These are phyloP conservation scores for Platanista minor DNA, from an alignment of 2,113 vertebrate species.

Conservation along the genomic window DNA sequence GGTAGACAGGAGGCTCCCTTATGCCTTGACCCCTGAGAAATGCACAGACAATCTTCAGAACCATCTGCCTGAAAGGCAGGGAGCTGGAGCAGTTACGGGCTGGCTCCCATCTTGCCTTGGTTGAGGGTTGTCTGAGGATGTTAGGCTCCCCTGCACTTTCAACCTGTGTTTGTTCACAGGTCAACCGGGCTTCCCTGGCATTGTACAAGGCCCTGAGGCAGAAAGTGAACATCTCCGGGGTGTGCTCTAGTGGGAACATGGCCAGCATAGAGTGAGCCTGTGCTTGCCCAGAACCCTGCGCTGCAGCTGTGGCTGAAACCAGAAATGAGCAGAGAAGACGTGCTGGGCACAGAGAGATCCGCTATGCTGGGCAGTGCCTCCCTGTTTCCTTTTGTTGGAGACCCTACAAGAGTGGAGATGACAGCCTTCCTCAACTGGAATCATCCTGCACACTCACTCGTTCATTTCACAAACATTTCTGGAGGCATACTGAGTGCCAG, in stretches of 20 bases:
- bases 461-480: not conserved
- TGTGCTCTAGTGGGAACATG: not conserved
- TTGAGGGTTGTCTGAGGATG: not conserved
- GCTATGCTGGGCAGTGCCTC: accelerated
- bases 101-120: not conserved
- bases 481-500: not conserved
- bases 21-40: not conserved
- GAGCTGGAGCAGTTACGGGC: too few species aligned
- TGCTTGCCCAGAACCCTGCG: not conserved
- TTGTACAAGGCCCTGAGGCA: not conserved
- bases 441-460: not conserved
- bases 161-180: not conserved
- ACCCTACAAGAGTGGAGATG: not conserved
- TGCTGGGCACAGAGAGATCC: not conserved
- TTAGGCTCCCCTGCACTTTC: not conserved
- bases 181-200: not conserved
- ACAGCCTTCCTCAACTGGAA: not conserved
- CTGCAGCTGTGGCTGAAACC: not conserved
- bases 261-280: accelerated
- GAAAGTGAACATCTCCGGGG: not conserved
- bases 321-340: not conserved
- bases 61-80: not conserved
- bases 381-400: not conserved
- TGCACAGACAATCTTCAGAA: not conserved
- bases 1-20: not conserved